phyloP scores from a whole-genome alignment of 2,888 invertebrate genomes.

The Amaurobius ferox region DNA sequence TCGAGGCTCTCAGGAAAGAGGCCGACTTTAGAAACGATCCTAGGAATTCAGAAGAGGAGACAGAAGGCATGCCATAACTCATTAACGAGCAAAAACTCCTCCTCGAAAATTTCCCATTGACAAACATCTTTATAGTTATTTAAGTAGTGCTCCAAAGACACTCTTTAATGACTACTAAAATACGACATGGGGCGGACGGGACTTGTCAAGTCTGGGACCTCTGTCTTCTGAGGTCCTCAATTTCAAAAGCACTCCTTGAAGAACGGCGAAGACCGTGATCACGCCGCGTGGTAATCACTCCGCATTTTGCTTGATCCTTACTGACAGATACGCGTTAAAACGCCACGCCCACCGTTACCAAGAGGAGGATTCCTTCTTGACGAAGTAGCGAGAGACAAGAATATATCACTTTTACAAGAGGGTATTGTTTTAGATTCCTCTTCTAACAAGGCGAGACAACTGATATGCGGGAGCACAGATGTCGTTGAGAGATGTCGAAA shows the following conservation, averaged over 20 bases:
- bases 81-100: neutral
- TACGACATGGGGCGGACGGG: slow-evolving; percentile 7
- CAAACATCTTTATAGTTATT: slow-evolving; percentile 71
- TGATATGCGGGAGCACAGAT: slow-evolving; percentile 1
- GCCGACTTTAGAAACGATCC: slow-evolving; percentile 1
- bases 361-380: neutral
- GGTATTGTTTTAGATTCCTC: slow-evolving; percentile 9
- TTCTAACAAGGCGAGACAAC: slow-evolving; percentile 1
- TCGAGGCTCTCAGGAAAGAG: neutral
- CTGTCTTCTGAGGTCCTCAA: slow-evolving; percentile 16
- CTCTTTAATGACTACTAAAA: slow-evolving; percentile 36
- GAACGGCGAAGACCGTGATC: neutral
- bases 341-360: neutral
- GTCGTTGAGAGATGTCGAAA: neutral
- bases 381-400: slow-evolving; percentile 7
- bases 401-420: slow-evolving; percentile 13
- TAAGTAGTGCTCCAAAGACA: slow-evolving; percentile 63
- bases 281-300: neutral
- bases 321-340: slow-evolving; percentile 4
- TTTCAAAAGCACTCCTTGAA: neutral
- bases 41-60: neutral
- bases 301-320: neutral
- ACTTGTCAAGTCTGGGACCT: neutral
- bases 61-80: neutral
- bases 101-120: slow-evolving; percentile 32